phyloP scores from a whole-genome alignment of 2,888 invertebrate genomes.

The Steromphala cineraria region DNA sequence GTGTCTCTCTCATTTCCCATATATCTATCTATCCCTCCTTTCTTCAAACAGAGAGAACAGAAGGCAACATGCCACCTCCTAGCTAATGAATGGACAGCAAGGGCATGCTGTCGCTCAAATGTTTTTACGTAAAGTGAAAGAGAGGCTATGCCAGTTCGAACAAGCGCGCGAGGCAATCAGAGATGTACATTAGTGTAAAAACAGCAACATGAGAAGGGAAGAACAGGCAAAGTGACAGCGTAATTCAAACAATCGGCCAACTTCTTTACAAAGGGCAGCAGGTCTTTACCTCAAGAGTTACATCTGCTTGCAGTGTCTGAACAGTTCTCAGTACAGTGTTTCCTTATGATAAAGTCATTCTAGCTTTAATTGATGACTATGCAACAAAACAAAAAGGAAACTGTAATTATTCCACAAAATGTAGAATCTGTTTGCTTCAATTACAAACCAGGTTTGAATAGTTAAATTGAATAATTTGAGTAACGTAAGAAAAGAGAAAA shows the following conservation, averaged over 20 bases:
- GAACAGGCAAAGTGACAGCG: background rate
- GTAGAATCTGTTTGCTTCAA: too few species aligned
- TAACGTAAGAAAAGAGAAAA: too few species aligned
- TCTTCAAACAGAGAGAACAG: background rate
- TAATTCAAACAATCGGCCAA: background rate
- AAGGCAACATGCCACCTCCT: background rate
- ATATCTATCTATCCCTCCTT: background rate
- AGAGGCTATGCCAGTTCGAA: background rate
- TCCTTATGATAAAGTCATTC: too few species aligned
- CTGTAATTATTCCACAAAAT: too few species aligned
- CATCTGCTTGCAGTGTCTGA: too few species aligned
- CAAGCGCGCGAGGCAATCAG: background rate
- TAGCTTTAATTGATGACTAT: too few species aligned
- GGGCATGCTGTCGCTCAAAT: background rate
- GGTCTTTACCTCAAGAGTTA: too few species aligned
- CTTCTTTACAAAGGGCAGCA: too few species aligned
- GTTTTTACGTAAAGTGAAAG: background rate
- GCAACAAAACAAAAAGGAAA: too few species aligned
- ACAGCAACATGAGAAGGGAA: background rate
- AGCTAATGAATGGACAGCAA: background rate
- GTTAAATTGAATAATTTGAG: too few species aligned
- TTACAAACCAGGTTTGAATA: too few species aligned
- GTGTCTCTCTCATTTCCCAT: background rate
- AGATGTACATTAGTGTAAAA: background rate
- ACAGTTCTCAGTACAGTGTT: too few species aligned